phyloP scores from a whole-genome alignment of 2,113 vertebrate genomes.

The Megaceryle torquata region DNA sequence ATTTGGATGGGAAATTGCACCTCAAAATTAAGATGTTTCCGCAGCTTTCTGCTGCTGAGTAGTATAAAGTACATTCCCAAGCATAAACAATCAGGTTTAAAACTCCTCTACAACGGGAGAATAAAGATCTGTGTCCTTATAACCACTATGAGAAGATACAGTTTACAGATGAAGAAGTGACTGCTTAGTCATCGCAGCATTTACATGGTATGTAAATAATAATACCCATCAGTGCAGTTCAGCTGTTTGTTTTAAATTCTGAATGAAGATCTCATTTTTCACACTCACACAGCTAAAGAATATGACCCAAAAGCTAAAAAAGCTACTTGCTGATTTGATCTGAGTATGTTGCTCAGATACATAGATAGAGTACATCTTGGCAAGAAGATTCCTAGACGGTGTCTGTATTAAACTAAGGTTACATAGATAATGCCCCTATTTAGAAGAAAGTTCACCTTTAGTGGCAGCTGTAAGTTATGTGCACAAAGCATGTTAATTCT shows the following conservation, averaged over 20 bases:
- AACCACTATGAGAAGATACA: background rate
- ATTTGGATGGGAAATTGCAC: background rate
- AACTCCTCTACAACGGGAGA: background rate
- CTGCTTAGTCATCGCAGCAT: background rate
- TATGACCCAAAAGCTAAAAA: background rate
- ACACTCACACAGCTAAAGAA: background rate
- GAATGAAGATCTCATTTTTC: background rate
- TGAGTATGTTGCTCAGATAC: background rate
- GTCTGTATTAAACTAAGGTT: background rate
- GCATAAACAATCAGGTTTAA: background rate
- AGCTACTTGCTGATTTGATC: background rate
- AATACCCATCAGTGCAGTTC: background rate
- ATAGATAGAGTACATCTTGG: background rate
- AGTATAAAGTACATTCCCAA: background rate
- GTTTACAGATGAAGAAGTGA: background rate
- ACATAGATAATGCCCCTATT: background rate
- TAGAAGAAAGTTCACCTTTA: background rate
- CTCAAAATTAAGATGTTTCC: background rate
- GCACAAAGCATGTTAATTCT: background rate
- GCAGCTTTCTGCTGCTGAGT: background rate
- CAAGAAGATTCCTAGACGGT: background rate
- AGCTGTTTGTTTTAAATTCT: background rate
- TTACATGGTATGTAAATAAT: background rate
- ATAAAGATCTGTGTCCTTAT: background rate
- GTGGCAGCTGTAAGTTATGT: background rate